These are phyloP conservation scores for Macrobrachium rosenbergii DNA, from an alignment of 1,140 invertebrate species.

Conservation along the genomic window DNA sequence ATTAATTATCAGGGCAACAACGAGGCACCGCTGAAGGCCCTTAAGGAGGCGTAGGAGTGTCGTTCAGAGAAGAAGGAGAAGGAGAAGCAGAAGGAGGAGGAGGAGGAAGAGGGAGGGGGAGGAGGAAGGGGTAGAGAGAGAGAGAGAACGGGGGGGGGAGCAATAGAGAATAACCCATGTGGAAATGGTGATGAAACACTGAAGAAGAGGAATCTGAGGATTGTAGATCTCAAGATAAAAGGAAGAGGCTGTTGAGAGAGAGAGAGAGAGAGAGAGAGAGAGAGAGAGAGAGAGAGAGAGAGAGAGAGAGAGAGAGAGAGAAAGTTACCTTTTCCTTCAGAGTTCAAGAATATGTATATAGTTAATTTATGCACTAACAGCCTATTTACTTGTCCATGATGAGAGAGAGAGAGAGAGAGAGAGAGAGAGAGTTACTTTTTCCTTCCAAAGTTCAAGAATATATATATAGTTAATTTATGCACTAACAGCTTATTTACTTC, in stretches of 20 bases:
- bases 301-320: too few species aligned
- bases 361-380: too few species aligned
- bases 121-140: not conserved
- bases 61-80: conserved; percentile 16
- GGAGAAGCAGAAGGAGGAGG: not conserved
- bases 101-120: not conserved
- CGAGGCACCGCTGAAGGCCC: conserved; percentile 25
- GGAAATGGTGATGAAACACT: not conserved
- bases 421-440: too few species aligned
- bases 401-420: too few species aligned
- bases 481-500: too few species aligned
- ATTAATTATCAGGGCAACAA: conserved; percentile 44
- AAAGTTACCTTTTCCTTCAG: too few species aligned
- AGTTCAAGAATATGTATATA: too few species aligned
- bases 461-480: too few species aligned
- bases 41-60: not conserved
- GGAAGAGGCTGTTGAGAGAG: not conserved
- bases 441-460: too few species aligned
- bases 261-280: too few species aligned
- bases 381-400: too few species aligned
- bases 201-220: not conserved
- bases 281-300: too few species aligned
- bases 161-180: not conserved
- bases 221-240: not conserved
- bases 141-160: not conserved